Percentiles rank a stretch among this genome's conserved stretches.
phyloP scores from a whole-genome alignment of 2,113 vertebrate genomes.

The Pelmatolapia mariae region DNA sequence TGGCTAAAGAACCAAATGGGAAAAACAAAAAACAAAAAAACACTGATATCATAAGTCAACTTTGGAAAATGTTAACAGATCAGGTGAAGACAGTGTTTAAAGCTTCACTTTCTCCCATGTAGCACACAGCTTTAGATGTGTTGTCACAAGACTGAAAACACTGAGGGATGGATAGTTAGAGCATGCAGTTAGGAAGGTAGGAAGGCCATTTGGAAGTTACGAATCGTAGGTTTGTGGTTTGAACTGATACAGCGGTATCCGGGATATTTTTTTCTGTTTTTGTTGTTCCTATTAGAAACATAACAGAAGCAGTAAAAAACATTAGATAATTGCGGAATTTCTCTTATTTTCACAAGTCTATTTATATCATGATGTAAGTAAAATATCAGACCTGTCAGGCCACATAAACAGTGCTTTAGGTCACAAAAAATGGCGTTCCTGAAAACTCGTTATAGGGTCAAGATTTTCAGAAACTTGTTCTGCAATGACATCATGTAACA shows the following conservation, averaged over 20 bases:
- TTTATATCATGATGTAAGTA: not conserved
- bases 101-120: not conserved
- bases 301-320: not conserved
- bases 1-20: no score
- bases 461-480: not conserved
- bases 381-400: not conserved
- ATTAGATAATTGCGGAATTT: accelerated
- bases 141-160: not conserved
- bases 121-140: not conserved
- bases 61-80: not conserved
- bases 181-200: not conserved
- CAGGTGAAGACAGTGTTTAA: not conserved
- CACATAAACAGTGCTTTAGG: not conserved
- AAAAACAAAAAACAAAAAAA: no score
- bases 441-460: not conserved
- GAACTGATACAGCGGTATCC: not conserved
- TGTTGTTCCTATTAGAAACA: not conserved
- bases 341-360: not conserved
- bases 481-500: not conserved
- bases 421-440: not conserved
- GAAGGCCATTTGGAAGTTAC: not conserved
- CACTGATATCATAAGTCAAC: not conserved
- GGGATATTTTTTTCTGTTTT: not conserved
- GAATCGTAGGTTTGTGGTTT: not conserved
- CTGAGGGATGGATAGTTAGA: not conserved